A percentile compares a stretch with the other conserved stretches of the same genome.
phyloP scores from a whole-genome alignment of 1,140 invertebrate genomes.

The Coptotermes formosanus region DNA sequence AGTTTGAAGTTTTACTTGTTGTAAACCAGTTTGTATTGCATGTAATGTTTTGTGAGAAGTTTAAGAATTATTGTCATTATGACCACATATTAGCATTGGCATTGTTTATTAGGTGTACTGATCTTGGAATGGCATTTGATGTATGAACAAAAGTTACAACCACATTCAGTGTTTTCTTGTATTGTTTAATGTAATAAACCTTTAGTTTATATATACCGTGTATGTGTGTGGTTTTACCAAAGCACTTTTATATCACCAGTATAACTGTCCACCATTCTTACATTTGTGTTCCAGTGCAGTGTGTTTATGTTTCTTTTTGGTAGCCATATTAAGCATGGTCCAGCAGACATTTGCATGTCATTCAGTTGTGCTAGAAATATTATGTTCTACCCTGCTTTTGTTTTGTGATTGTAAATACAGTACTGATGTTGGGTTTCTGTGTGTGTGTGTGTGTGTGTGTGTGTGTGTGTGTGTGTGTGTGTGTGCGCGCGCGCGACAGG shows the following conservation, averaged over 20 bases:
- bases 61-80: background rate
- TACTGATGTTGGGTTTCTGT: too few relatives aligned
- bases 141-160: too few relatives aligned
- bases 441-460: too few relatives aligned
- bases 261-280: background rate
- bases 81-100: too few relatives aligned
- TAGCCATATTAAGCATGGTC: background rate
- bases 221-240: conserved; percentile 10
- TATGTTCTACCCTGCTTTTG: too few relatives aligned
- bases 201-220: background rate
- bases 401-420: too few relatives aligned
- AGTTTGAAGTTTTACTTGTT: background rate
- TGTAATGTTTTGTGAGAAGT: background rate
- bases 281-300: background rate
- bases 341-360: background rate
- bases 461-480: too few relatives aligned
- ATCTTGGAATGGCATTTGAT: too few relatives aligned
- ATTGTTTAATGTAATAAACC: background rate
- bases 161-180: background rate
- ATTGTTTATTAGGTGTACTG: too few relatives aligned
- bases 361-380: background rate
- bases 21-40: background rate
- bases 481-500: too few relatives aligned
- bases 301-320: background rate
- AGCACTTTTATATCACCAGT: background rate